Conservation (phyloP, 2,888 invertebrate genomes). For the Dioctria rufipes region DNA sequence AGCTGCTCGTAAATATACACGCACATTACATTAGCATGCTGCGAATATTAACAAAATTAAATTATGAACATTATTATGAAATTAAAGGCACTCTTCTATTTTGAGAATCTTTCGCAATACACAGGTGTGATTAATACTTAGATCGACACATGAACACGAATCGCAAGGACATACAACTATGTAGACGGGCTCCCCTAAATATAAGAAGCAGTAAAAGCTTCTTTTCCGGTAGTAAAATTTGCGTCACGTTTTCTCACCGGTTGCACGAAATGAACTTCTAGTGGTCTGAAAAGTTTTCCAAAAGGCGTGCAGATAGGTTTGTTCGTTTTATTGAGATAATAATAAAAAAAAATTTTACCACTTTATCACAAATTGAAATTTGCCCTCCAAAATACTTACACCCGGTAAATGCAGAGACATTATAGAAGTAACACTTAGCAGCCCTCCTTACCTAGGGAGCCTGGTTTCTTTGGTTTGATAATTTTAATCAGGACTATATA, state of each 20-base stretch:
- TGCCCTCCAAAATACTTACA: not conserved
- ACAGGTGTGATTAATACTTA: slow-evolving; percentile 30
- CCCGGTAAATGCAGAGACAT: not conserved
- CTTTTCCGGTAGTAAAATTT: not conserved
- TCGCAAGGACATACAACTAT: not conserved
- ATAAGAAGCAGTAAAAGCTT: not conserved
- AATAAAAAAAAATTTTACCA: slow-evolving; percentile 46
- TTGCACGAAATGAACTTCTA: slow-evolving; percentile 1
- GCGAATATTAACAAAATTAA: too few relatives aligned
- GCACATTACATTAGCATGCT: too few relatives aligned
- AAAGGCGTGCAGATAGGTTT: not conserved
- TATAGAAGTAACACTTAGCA: too few relatives aligned
- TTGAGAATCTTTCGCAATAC: not conserved
- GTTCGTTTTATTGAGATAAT: not conserved
- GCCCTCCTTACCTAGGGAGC: not conserved
- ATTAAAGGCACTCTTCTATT: not conserved
- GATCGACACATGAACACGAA: not conserved
- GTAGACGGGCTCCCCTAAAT: not conserved
- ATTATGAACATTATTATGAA: too few relatives aligned
- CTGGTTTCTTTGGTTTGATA: slow-evolving; percentile 5
- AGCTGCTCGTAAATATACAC: too few relatives aligned
- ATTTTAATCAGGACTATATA: not conserved
- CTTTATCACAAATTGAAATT: slow-evolving; percentile 46
- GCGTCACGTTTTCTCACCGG: not conserved
- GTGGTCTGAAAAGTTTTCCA: slow-evolving; percentile 1